Percentiles rank a stretch among this genome's conserved stretches.
Conservation (phyloP, 2,113 vertebrate species). For the Hyaena hyaena region DNA sequence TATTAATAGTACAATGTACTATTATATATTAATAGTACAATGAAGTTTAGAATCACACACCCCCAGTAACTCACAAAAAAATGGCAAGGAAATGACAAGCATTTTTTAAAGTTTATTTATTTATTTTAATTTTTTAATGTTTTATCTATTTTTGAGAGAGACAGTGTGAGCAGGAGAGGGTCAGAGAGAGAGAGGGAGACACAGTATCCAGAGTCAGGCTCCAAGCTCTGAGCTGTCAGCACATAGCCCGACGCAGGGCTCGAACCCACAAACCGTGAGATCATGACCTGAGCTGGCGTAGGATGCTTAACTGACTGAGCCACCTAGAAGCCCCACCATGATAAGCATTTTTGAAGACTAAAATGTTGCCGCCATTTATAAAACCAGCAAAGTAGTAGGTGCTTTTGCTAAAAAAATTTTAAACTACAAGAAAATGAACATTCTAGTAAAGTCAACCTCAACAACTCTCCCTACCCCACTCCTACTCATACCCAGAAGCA, state of each 20-base stretch:
- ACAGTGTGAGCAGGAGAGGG: too few species aligned
- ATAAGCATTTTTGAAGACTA: background rate
- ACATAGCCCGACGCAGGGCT: too few species aligned
- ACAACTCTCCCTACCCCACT: background rate
- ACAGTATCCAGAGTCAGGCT: too few species aligned
- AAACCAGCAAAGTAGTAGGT: background rate
- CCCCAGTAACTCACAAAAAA: background rate
- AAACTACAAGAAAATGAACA: background rate
- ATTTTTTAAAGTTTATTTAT: background rate
- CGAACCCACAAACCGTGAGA: too few species aligned
- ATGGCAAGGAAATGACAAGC: background rate
- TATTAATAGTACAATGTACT: too few species aligned
- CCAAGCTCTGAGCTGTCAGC: too few species aligned
- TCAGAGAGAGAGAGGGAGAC: too few species aligned
- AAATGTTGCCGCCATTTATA: background rate
- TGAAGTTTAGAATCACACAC: background rate
- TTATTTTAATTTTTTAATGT: too few species aligned
- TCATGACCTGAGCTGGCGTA: too few species aligned
- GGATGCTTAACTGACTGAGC: too few species aligned
- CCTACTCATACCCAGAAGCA: background rate
- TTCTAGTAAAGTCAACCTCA: background rate
- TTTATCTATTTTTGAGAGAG: too few species aligned
- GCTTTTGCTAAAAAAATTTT: background rate
- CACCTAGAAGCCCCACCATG: background rate
- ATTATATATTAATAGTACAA: background rate